A percentile compares a stretch with the other conserved stretches of the same genome.
phyloP scores from a whole-genome alignment of 2,113 vertebrate genomes.

The Aspidoscelis tigris region DNA sequence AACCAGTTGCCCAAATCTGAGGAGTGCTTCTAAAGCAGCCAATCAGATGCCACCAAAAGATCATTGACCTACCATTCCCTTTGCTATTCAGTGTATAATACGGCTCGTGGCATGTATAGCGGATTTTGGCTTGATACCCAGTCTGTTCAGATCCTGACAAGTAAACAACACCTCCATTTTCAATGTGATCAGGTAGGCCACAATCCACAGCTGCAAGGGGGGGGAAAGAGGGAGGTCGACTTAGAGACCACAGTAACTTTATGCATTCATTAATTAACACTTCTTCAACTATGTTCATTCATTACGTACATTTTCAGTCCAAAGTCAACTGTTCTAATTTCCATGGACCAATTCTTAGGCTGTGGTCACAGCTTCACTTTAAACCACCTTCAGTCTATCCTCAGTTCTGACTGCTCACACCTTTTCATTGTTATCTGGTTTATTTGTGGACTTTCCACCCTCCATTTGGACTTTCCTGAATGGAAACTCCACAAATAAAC shows the following conservation, averaged over 20 bases:
- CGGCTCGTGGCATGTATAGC: slow-evolving; percentile 69
- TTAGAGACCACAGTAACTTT: not conserved
- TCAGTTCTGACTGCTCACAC: no score
- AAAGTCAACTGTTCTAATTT: not conserved
- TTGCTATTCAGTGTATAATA: slow-evolving; percentile 68
- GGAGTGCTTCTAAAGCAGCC: not conserved
- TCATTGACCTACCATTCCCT: slow-evolving; percentile 59
- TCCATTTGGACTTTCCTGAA: no score
- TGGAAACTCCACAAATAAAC: no score
- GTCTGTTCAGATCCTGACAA: slow-evolving; percentile 43
- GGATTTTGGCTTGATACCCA: slow-evolving; percentile 62
- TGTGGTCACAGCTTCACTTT: no score
- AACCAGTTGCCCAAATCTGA: not conserved
- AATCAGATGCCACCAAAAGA: not conserved
- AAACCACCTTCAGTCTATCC: no score
- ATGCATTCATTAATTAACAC: no score
- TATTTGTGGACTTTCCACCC: no score
- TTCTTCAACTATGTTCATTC: no score
- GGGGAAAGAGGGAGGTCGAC: not conserved
- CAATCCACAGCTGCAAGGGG: slow-evolving; percentile 83
- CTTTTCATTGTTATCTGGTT: no score
- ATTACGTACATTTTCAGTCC: not conserved
- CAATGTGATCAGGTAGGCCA: slow-evolving; percentile 69
- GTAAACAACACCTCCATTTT: slow-evolving; percentile 48
- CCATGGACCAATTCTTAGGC: not conserved